These are phyloP conservation scores for Nephila pilipes DNA, from an alignment of 1,140 invertebrate species.

Conservation along the genomic window DNA sequence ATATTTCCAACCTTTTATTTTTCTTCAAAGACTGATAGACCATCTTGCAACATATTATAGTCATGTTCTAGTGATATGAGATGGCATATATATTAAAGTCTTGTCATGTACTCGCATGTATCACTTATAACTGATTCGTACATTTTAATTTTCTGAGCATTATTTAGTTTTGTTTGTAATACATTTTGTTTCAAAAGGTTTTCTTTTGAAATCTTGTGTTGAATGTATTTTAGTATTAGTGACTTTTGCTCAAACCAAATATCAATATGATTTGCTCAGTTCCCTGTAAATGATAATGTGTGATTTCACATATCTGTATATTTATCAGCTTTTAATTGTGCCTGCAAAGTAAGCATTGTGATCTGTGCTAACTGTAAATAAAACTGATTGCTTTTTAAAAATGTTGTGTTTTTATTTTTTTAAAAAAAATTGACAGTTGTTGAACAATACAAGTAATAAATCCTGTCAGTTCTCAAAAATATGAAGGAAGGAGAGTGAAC, in stretches of 20 bases:
- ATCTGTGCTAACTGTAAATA: conserved; percentile 71
- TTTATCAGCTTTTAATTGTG: conserved; percentile 62
- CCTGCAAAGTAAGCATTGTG: conserved; percentile 58
- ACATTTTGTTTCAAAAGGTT: neutral
- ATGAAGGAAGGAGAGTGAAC: too few species aligned
- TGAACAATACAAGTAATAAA: too few species aligned
- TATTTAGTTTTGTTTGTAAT: neutral
- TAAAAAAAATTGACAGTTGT: neutral
- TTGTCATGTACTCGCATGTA: neutral
- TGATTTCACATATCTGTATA: conserved; percentile 51
- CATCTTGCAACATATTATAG: neutral
- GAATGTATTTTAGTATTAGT: conserved; percentile 30
- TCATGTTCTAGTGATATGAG: conserved; percentile 7
- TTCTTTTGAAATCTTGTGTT: conserved; percentile 25
- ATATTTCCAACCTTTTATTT: too few species aligned
- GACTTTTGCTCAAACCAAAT: conserved; percentile 58
- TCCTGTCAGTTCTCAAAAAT: too few species aligned
- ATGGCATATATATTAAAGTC: neutral
- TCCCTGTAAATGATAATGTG: conserved; percentile 53
- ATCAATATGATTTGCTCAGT: conserved; percentile 65
- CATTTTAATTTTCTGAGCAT: neutral
- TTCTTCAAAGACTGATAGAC: too few species aligned
- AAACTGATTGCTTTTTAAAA: conserved; percentile 59
- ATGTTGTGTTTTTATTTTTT: neutral
- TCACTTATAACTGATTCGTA: neutral